Base-by-base conservation (phyloP, 1,140 invertebrate species). In the Rhopalosiphum maidis region DNA sequence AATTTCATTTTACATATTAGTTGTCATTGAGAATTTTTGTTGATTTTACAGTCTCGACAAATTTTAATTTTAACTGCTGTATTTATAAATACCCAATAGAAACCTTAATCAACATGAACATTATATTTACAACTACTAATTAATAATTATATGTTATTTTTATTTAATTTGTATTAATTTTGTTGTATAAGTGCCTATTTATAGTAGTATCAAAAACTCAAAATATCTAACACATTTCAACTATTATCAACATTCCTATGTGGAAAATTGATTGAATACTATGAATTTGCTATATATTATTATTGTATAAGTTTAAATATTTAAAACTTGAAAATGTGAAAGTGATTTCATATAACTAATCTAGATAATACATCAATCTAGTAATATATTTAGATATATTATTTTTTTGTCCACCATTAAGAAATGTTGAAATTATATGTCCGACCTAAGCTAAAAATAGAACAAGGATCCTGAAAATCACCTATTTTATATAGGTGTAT, bases 21-120 rank as follows among this genome's bases (percentile, higher is more conserved):
- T 83, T 23, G 8, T 48, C 30, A 1, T 92, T 82, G 25, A 51
- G 21, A 30, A 22, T 35, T 77, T 22, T 82, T 77, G 22, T 92
- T 92, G 46, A 85, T 92, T 92, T 92, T 92, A 91, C 43, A 85
- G 30, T 83, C 68, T 25, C n/a, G 82, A 91, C 41, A 82, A 77
- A 43, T 54, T 51, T 37, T 30, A 85, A 82, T 85, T 85, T 85
- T 37, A 85, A 89, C 2, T 60, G 25, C 60, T 85, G 48, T 92
- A 85, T 92, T 85, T 51, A 54, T 43, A 82, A 51, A 83, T 77
- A 48, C 23, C 35, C 15, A 91, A 48, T 91, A 82, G 68, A 48
- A 91, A 91, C n/a, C 25, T 54, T 88, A 88, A 51, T 88, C 37
- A 87, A 48, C 85, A 46, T 87, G 30, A 87, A 48, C 30, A 87